Percentiles rank a stretch among this genome's conserved stretches.
These are phyloP conservation scores for Nycticebus coucang DNA, from an alignment of 2,113 vertebrate genomes.

Conservation along the genomic window DNA sequence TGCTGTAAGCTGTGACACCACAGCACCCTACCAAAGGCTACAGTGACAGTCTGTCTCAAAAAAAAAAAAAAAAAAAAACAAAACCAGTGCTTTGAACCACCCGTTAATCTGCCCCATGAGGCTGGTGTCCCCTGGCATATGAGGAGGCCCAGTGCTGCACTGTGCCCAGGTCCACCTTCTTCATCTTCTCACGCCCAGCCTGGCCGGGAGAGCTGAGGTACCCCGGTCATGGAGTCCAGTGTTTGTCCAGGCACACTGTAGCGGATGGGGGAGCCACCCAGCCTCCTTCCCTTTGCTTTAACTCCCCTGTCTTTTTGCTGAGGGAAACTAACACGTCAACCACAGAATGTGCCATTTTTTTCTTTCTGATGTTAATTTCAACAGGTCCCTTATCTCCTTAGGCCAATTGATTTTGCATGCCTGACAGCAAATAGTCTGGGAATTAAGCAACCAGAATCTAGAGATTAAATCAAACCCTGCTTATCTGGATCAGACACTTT, in stretches of 20 bases:
- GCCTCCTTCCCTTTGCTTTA: neutral
- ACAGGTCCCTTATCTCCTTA: neutral
- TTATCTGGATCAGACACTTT: neutral
- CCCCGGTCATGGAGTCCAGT: rapidly evolving
- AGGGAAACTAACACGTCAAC: neutral
- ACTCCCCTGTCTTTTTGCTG: neutral
- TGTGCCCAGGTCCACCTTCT: neutral
- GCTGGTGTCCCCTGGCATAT: neutral
- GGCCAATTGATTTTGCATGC: neutral
- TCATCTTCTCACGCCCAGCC: neutral
- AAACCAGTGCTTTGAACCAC: neutral
- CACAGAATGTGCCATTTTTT: neutral
- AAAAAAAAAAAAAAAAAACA: no score
- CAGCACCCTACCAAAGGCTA: no score
- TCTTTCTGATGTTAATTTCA: slow-evolving; percentile 26
- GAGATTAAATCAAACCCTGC: slow-evolving; percentile 13
- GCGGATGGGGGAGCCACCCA: neutral
- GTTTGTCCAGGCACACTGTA: neutral
- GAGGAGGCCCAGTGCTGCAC: neutral
- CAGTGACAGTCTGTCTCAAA: no score
- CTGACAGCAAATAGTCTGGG: neutral
- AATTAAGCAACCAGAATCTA: neutral
- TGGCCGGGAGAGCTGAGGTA: neutral
- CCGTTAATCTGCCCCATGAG: neutral
- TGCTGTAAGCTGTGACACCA: no score